A percentile compares a stretch with the other conserved stretches of the same genome.
Conservation (phyloP, 2,888 invertebrate species). For the Dimorphilus gyrociliatus region DNA sequence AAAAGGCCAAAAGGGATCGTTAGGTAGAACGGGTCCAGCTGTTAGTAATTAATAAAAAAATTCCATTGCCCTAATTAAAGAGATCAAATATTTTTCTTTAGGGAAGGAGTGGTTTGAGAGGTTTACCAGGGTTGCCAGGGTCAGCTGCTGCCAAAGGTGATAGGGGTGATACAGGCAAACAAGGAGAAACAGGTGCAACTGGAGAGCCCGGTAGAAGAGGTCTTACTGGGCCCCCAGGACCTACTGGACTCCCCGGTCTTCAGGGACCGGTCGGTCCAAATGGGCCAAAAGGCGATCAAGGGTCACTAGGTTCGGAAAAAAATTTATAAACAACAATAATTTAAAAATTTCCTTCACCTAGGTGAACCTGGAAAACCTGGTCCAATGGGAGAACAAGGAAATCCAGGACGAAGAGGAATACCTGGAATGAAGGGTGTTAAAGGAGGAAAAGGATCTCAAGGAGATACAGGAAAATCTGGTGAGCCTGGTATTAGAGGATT, state of each 20-base stretch:
- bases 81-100: neutral
- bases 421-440: too few relatives aligned
- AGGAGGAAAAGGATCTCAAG: too few relatives aligned
- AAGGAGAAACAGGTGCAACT: conserved; percentile 35
- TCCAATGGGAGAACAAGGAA: conserved; percentile 4
- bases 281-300: conserved; percentile 4
- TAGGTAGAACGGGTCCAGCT: conserved; percentile 2
- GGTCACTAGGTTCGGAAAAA: too few relatives aligned
- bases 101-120: too few relatives aligned
- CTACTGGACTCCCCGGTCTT: conserved; percentile 6
- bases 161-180: conserved; percentile 31
- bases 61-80: too few relatives aligned
- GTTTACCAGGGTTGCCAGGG: conserved; percentile 49
- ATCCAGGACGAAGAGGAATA: too few relatives aligned
- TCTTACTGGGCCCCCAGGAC: conserved; percentile 6
- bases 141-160: neutral
- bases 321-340: too few relatives aligned
- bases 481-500: too few relatives aligned
- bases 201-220: conserved; percentile 37
- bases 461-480: too few relatives aligned
- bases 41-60: too few relatives aligned
- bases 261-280: conserved; percentile 9
- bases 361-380: conserved; percentile 5
- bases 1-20: too few relatives aligned
- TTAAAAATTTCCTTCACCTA: too few relatives aligned